Conservation (phyloP, 2,797 vertebrate genomes). For the Gymnothorax javanicus region DNA sequence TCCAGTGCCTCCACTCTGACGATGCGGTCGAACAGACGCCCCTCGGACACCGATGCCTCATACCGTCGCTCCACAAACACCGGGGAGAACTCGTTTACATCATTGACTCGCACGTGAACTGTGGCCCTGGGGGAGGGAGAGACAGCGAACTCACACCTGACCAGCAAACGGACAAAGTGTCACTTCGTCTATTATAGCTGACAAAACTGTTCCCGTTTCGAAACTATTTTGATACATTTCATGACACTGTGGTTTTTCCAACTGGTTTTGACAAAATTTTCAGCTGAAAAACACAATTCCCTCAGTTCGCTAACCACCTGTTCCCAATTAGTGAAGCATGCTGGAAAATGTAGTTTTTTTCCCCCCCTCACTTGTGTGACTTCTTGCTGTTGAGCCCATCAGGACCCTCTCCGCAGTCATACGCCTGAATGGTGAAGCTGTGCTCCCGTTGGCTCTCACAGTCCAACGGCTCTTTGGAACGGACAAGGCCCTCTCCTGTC, state of each 20-base stretch:
- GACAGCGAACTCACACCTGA: neutral
- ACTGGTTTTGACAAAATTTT: neutral
- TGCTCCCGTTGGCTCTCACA: constrained; percentile 96
- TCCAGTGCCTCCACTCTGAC: constrained; percentile 94
- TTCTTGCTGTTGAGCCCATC: constrained; percentile 96
- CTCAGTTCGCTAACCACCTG: neutral
- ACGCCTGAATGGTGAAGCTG: constrained; percentile 98
- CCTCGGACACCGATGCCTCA: constrained; percentile 89
- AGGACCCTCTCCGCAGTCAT: constrained; percentile 95
- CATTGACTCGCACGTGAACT: constrained; percentile 93
- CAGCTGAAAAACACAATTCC: neutral
- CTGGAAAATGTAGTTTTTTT: neutral
- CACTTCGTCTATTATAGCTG: neutral
- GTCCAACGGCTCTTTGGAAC: constrained; percentile 93
- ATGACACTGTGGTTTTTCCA: neutral
- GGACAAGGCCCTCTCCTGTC: constrained; percentile 93
- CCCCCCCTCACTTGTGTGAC: constrained; percentile 88
- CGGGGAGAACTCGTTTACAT: constrained; percentile 96
- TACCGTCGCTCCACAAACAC: constrained; percentile 94
- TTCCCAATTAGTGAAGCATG: neutral
- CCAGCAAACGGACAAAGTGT: neutral
- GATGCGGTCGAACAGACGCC: constrained; percentile 91
- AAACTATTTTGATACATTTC: neutral
- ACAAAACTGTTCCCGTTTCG: neutral
- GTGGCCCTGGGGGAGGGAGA: constrained; percentile 79